A percentile compares a stretch with the other conserved stretches of the same genome.
phyloP scores from a whole-genome alignment of 2,113 vertebrate genomes.

The Terrapene triunguis region DNA sequence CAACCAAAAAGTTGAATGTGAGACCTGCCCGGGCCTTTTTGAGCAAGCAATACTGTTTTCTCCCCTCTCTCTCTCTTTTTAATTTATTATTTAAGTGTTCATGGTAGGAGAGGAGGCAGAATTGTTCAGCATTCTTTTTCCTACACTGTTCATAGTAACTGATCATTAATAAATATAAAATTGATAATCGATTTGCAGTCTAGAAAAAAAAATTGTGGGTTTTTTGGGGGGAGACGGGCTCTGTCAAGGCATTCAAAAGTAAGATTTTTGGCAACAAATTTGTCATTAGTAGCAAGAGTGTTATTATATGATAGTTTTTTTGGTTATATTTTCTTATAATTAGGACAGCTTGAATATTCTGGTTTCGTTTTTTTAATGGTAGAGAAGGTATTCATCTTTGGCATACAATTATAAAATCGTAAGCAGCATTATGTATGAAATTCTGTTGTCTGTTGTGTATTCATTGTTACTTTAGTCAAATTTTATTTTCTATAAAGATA shows the following conservation, averaged over 20 bases:
- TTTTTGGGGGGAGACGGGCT: not conserved
- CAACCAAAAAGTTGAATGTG: constrained; percentile 6
- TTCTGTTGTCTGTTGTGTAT: constrained; percentile 38
- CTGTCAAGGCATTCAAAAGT: not conserved
- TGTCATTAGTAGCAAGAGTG: not conserved
- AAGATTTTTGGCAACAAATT: not conserved
- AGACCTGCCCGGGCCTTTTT: not conserved
- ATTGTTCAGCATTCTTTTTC: constrained; percentile 2
- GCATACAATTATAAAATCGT: constrained; percentile 43
- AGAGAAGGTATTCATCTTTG: constrained; percentile 38
- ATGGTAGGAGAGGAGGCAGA: not conserved
- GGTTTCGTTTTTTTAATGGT: constrained; percentile 46
- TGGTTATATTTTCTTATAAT: not conserved
- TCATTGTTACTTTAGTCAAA: constrained; percentile 45
- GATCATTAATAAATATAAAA: not conserved
- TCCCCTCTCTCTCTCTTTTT: not conserved
- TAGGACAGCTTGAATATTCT: not conserved
- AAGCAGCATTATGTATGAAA: constrained; percentile 20
- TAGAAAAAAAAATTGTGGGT: not conserved
- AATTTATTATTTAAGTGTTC: not conserved
- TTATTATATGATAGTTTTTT: not conserved
- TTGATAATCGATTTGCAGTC: not conserved
- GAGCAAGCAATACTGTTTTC: not conserved
- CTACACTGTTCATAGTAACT: not conserved
- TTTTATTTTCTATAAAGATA: constrained; percentile 51